Conservation (phyloP, 2,113 vertebrate genomes). For the Gymnarchus niloticus region DNA sequence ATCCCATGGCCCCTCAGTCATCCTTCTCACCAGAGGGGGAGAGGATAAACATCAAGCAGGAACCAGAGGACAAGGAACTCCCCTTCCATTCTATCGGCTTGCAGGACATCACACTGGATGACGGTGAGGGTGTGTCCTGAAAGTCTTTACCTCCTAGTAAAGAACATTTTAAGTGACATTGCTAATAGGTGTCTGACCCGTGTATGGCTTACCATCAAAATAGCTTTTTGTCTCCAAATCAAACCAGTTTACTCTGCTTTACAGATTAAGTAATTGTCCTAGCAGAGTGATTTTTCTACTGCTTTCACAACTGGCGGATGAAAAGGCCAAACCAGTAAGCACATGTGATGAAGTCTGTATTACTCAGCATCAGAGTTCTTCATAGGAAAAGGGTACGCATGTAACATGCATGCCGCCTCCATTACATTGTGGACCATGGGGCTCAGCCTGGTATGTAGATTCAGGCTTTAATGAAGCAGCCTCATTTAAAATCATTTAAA, state of each 20-base stretch:
- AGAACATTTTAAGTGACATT: no score
- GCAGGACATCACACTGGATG: slow-evolving; percentile 92
- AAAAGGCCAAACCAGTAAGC: background rate
- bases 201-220: no score
- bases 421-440: background rate
- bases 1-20: slow-evolving; percentile 51
- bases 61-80: slow-evolving; percentile 73
- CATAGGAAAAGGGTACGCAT: background rate
- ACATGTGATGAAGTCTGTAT: no score
- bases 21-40: slow-evolving; percentile 53
- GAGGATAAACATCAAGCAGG: slow-evolving; percentile 72
- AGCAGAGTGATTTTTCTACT: background rate
- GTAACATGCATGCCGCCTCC: background rate
- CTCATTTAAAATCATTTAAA: background rate
- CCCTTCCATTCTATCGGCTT: slow-evolving; percentile 72
- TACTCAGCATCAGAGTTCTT: no score
- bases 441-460: background rate
- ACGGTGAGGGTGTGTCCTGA: slow-evolving; percentile 67
- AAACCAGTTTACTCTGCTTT: no score
- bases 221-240: no score
- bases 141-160: no score
- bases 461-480: background rate
- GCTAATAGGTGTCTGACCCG: no score
- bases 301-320: background rate
- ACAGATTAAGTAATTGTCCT: background rate